A percentile compares a stretch with the other conserved stretches of the same genome.
These are phyloP conservation scores for Hydrolagus affinis DNA, from an alignment of 2,113 vertebrate genomes.

Conservation along the genomic window DNA sequence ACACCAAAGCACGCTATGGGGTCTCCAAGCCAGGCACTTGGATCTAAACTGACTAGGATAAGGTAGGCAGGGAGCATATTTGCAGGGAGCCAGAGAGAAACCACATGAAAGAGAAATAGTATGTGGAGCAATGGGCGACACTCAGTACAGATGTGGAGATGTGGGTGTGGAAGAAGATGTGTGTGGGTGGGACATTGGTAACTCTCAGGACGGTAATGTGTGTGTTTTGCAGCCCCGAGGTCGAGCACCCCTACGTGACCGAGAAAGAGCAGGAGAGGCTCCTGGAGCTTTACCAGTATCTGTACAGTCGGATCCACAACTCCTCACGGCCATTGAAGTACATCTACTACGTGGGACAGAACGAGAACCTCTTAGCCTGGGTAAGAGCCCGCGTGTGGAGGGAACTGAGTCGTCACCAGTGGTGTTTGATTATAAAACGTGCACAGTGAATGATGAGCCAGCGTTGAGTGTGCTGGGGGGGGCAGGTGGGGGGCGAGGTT, in stretches of 20 bases:
- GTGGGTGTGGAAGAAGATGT: too few species aligned
- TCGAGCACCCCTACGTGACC: constrained; percentile 71
- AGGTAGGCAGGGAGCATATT: too few species aligned
- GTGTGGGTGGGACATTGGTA: too few species aligned
- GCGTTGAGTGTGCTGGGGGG: background rate
- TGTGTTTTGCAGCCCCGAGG: constrained; percentile 66
- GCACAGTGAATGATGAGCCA: background rate
- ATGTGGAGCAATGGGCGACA: too few species aligned
- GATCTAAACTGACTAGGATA: too few species aligned
- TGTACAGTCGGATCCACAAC: constrained; percentile 87
- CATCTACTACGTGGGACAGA: constrained; percentile 78
- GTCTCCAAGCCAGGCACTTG: too few species aligned
- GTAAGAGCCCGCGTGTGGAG: constrained; percentile 54
- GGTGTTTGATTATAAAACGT: background rate
- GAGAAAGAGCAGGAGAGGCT: constrained; percentile 78
- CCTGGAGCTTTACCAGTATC: constrained; percentile 81
- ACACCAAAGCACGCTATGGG: too few species aligned
- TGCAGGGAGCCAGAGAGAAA: too few species aligned
- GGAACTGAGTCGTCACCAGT: background rate
- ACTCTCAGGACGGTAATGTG: background rate
- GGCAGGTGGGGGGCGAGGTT: background rate
- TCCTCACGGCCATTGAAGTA: constrained; percentile 76
- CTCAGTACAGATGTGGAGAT: too few species aligned
- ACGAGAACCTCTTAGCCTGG: constrained; percentile 85
- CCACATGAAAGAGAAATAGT: too few species aligned